These are phyloP conservation scores for Agrotis exclamationis DNA, from an alignment of 2,888 invertebrate species.

Conservation along the genomic window DNA sequence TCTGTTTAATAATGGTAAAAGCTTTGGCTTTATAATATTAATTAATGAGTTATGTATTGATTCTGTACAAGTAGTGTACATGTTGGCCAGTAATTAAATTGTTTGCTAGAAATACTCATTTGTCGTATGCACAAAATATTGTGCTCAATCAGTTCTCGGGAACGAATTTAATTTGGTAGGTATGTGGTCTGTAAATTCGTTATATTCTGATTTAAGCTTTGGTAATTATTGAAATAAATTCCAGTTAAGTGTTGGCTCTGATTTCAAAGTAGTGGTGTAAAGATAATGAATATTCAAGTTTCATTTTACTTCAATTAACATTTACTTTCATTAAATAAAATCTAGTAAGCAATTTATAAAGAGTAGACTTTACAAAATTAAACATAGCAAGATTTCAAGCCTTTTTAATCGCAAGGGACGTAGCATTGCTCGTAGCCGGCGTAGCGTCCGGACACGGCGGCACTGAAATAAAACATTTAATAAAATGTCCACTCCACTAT, in stretches of 20 bases:
- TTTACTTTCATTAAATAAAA: too few relatives aligned
- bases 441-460: constrained; percentile 13
- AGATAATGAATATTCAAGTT: not conserved
- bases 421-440: not conserved
- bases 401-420: constrained; percentile 21
- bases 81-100: constrained; percentile 40
- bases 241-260: not conserved
- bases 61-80: constrained; percentile 19
- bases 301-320: too few relatives aligned
- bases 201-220: not conserved
- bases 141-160: constrained; percentile 1
- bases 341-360: too few relatives aligned
- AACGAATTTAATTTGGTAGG: constrained; percentile 21
- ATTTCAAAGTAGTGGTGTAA: not conserved
- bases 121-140: not conserved
- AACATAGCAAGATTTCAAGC: not conserved
- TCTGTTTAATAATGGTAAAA: constrained; percentile 71
- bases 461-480: constrained; percentile 73
- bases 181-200: constrained; percentile 1
- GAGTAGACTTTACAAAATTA: not conserved
- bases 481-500: constrained; percentile 77
- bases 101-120: not conserved
- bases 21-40: constrained; percentile 70
- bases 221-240: not conserved
- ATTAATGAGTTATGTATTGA: constrained; percentile 46